Conservation (phyloP, 2,113 vertebrate genomes). For the Brachyhypopomus gauderio region DNA sequence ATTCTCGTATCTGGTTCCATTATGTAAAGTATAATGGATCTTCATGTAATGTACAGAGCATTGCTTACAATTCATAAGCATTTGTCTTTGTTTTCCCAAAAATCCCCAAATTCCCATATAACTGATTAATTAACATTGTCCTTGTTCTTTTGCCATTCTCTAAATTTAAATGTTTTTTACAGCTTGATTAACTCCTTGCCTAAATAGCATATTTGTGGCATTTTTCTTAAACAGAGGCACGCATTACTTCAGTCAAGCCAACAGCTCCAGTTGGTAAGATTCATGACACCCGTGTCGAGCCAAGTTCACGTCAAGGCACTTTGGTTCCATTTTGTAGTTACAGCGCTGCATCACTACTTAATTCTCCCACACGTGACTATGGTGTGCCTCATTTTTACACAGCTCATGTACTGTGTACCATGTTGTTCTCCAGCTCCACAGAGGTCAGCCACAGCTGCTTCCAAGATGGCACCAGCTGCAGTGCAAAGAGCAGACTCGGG, state of each 20-base stretch:
- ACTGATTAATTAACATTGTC: too few relatives aligned
- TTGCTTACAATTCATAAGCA: too few relatives aligned
- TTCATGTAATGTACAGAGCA: neutral
- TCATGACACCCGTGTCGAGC: neutral
- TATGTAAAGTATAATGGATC: neutral
- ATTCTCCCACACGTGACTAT: neutral
- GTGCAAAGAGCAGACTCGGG: slow-evolving; percentile 71
- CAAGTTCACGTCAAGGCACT: neutral
- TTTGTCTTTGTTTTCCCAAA: too few relatives aligned
- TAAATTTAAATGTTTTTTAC: too few relatives aligned
- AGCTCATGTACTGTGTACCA: slow-evolving; percentile 1
- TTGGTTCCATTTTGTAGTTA: neutral
- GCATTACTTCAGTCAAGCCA: slow-evolving; percentile 37
- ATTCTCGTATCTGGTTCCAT: neutral
- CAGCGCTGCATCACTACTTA: neutral
- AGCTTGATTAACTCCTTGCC: neutral
- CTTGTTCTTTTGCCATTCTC: too few relatives aligned
- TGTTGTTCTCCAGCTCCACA: slow-evolving; percentile 77
- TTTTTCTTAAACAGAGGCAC: slow-evolving; percentile 28
- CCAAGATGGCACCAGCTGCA: slow-evolving; percentile 78
- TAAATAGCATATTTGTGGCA: neutral
- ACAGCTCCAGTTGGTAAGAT: slow-evolving; percentile 55
- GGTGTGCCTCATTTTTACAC: neutral
- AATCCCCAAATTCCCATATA: neutral
- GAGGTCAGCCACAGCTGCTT: slow-evolving; percentile 78